These are phyloP conservation scores for Periophthalmus magnuspinnatus DNA, from an alignment of 2,797 vertebrate species.

Conservation along the genomic window DNA sequence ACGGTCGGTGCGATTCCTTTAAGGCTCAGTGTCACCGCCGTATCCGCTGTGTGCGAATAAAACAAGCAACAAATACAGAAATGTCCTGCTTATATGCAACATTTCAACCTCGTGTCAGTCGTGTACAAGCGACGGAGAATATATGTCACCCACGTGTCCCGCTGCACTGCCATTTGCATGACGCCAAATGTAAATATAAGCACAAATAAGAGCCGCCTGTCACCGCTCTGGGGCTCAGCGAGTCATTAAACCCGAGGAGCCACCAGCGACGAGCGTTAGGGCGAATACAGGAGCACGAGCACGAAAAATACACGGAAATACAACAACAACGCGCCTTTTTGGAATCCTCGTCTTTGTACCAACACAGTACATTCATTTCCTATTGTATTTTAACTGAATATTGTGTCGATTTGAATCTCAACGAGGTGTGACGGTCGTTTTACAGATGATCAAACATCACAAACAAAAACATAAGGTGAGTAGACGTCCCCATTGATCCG, in stretches of 20 bases:
- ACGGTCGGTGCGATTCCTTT: neutral
- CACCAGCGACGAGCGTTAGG: neutral
- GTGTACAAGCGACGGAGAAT: slow-evolving; percentile 2
- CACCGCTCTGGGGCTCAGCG: neutral
- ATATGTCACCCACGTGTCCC: neutral
- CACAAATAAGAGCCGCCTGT: slow-evolving; percentile 3
- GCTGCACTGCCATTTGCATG: neutral
- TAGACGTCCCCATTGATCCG: too few species aligned
- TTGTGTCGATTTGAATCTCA: too few species aligned
- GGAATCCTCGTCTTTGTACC: neutral
- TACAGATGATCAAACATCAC: too few species aligned
- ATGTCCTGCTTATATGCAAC: neutral
- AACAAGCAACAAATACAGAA: neutral
- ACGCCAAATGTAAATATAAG: slow-evolving; percentile 2
- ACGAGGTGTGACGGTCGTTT: too few species aligned
- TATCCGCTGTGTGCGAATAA: neutral
- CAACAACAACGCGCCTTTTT: neutral
- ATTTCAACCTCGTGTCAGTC: neutral
- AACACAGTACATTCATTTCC: too few species aligned
- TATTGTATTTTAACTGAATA: too few species aligned
- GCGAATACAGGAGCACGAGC: neutral
- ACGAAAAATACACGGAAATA: too few species aligned
- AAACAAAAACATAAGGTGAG: too few species aligned
- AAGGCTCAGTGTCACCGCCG: neutral
- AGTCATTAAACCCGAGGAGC: neutral